Evolutionary conservation across 2,888 invertebrate genomes (phyloP), one percentile per base, ranked within the genome.

Genomic region (Troides aeacus): DNA sequence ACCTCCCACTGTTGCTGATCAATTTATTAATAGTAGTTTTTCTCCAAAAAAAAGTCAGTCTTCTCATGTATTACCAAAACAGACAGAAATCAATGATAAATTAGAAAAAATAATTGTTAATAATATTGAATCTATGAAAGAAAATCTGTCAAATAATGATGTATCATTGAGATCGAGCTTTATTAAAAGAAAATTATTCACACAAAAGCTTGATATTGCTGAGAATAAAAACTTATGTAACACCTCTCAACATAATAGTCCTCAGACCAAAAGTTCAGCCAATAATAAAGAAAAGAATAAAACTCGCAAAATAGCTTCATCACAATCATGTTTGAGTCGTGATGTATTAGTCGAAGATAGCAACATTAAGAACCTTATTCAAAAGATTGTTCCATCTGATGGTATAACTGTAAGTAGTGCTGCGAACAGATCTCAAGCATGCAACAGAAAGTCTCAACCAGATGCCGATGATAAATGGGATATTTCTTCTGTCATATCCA

Each of bases 111-210:
- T 21, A 56, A 30, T 1, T n/a, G 15, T 18, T 23, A 42, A 62
- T 17, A 59, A 58, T 39, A 57, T 23, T 12, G 61, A 56, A 5
- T 46, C 46, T 30, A 8, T 42, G 2, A 58, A 65, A 60, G 30
- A 17, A 23, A 18, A 10, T 56, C 53, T 39, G 24, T 39, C 61
- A 39, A 70, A 10, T 17, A 24, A 60, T 56, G 70, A 88, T 62
- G 66, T 86, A 2, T 88, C 89, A 63, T 84, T 83, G 81, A 84
- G 86, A 72, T 88, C 90, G 24, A 92, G 91, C 74, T 92, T 90
- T 72, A 87, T 89, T 18, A 92, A 90, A 77, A 82, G 92, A 73
- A 92, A 91, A 75, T 78, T 92, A 1, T 92, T 87, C 64, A 86
- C 90, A 0, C 92, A 91, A 77, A 90, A 84, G 66, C 77, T 89